A percentile compares a stretch with the other conserved stretches of the same genome.
Conservation (phyloP, 2,888 invertebrate genomes). For the Adelognathus sp. region DNA sequence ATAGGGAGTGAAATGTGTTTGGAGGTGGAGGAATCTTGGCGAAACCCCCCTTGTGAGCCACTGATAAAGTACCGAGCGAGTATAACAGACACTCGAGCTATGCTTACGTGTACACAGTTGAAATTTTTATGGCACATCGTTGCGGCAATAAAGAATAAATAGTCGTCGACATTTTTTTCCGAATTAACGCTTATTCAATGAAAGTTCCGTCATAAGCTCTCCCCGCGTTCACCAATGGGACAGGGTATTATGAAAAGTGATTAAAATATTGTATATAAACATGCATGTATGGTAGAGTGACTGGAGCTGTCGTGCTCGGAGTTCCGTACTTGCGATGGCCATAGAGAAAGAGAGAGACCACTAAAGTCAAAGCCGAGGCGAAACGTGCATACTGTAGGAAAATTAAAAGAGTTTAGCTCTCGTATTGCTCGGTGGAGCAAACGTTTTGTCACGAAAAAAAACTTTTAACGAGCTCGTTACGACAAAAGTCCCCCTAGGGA, state of each 20-base stretch:
- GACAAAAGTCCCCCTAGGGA: slow-evolving; percentile 1
- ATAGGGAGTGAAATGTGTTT: neutral
- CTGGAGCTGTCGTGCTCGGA: neutral
- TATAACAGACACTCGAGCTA: neutral
- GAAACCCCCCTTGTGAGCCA: slow-evolving; percentile 4
- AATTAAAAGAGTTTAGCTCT: slow-evolving; percentile 67
- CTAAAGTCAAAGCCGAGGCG: neutral
- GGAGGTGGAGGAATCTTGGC: slow-evolving; percentile 20
- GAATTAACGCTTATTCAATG: slow-evolving; percentile 4
- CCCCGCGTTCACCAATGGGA: no score
- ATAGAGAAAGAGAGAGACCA: neutral
- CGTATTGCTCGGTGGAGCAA: slow-evolving; percentile 57
- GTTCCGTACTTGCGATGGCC: neutral
- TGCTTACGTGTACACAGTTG: neutral
- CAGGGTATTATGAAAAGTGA: neutral
- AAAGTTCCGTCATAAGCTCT: neutral
- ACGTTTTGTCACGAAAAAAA: slow-evolving; percentile 66
- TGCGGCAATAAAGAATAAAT: slow-evolving; percentile 23
- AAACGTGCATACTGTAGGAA: slow-evolving; percentile 22
- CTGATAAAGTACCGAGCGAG: slow-evolving; percentile 28
- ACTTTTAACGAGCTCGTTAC: slow-evolving; percentile 76
- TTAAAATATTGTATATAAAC: neutral
- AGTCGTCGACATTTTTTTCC: neutral
- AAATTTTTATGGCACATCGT: slow-evolving; percentile 1
- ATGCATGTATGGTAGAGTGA: neutral